These are phyloP conservation scores for Cryptoprocta ferox DNA, from an alignment of 2,797 vertebrate species.

Conservation along the genomic window DNA sequence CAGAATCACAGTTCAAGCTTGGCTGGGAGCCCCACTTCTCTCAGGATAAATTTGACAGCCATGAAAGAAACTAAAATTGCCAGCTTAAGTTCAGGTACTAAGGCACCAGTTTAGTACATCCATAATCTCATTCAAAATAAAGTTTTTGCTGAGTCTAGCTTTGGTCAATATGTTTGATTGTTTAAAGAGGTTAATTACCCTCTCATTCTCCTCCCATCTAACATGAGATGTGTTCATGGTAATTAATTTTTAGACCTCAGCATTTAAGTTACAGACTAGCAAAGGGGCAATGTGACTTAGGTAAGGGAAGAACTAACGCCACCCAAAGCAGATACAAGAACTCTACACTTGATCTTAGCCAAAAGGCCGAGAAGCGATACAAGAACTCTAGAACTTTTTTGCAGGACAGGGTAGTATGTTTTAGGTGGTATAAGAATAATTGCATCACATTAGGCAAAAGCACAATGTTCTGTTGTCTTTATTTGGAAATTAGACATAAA, in stretches of 20 bases:
- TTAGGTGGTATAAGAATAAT: not conserved
- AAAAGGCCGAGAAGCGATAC: not conserved
- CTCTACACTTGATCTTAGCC: not conserved
- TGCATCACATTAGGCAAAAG: not conserved
- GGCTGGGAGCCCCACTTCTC: not conserved
- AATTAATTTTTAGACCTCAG: not conserved
- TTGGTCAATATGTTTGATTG: not conserved
- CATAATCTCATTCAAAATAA: slow-evolving; percentile 25
- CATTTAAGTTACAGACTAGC: slow-evolving; percentile 14
- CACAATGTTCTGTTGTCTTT: not conserved
- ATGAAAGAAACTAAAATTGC: not conserved
- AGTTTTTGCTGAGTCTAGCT: not conserved
- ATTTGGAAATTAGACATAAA: not conserved
- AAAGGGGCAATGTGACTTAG: not conserved
- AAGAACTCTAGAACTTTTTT: not conserved
- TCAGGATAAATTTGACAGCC: not conserved
- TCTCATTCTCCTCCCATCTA: not conserved
- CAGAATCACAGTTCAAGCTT: not conserved
- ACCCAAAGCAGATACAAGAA: not conserved
- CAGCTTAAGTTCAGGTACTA: not conserved
- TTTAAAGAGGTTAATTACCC: not conserved
- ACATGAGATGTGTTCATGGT: not conserved
- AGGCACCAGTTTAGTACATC: not conserved
- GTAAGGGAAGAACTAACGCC: not conserved
- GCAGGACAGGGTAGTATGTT: not conserved